These are phyloP conservation scores for Ophonus ardosiacus DNA, from an alignment of 2,888 invertebrate genomes.

Conservation along the genomic window DNA sequence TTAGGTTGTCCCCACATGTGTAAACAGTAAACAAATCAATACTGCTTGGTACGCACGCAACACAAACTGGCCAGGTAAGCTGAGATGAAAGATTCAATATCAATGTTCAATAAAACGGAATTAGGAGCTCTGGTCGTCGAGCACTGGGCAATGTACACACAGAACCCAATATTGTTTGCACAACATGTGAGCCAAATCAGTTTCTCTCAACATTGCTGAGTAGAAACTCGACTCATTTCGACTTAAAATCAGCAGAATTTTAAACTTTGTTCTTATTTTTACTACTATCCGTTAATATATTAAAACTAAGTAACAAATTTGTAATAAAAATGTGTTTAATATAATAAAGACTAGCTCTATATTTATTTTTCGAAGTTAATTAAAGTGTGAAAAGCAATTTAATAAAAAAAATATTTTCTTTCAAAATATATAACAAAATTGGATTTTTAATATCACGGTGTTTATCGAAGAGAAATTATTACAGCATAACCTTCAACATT, in stretches of 20 bases:
- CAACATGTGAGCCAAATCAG: background rate
- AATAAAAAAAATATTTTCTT: no score
- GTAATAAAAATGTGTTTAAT: no score
- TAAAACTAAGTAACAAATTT: no score
- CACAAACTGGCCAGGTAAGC: slow-evolving; percentile 12
- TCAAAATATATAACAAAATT: no score
- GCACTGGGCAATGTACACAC: background rate
- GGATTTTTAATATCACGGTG: no score
- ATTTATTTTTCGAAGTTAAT: no score
- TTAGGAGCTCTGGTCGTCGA: slow-evolving; percentile 7
- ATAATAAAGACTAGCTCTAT: no score
- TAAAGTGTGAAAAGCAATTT: no score
- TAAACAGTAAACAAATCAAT: slow-evolving; percentile 22
- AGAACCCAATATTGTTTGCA: slow-evolving; percentile 13
- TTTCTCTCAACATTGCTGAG: background rate
- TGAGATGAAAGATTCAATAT: slow-evolving; percentile 41
- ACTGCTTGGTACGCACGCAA: background rate
- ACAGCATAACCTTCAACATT: no score
- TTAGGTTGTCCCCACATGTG: background rate
- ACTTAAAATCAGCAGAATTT: background rate
- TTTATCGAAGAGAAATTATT: no score
- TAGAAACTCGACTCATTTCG: background rate
- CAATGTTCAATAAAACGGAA: slow-evolving; percentile 29
- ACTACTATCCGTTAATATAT: no score
- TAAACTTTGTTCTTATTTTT: no score